Percentiles rank a stretch among this genome's conserved stretches.
Evolutionary conservation across 2,888 invertebrate genomes (phyloP).

Genomic region (Conus canariensis): DNA sequence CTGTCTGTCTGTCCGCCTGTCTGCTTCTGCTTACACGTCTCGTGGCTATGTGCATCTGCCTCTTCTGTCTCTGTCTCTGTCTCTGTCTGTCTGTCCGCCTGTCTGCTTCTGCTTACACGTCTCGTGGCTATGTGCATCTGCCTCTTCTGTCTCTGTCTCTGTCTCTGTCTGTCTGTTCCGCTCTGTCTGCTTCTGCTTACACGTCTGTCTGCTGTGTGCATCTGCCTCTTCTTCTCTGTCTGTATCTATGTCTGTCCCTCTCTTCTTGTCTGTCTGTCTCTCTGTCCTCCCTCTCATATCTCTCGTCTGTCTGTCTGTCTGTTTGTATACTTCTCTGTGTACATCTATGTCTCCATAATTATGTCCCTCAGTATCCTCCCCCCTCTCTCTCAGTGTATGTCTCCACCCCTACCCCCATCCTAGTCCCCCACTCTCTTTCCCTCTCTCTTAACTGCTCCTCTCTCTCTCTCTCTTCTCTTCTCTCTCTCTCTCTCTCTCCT

Average conservation of each 20-base stretch:
- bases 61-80: not conserved
- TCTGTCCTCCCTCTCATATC: not conserved
- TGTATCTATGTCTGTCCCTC: not conserved
- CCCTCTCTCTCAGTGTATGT: not conserved
- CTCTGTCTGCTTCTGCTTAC: not conserved
- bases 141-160: not conserved
- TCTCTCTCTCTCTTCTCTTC: constrained; percentile 12
- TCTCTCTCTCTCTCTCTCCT: constrained; percentile 37
- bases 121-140: not conserved
- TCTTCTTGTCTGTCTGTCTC: not conserved
- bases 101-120: not conserved
- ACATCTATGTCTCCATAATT: no score
- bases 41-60: not conserved
- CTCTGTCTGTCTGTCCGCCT: not conserved
- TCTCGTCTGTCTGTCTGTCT: no score
- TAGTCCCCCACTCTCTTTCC: not conserved
- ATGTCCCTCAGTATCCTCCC: not conserved
- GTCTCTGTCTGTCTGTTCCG: not conserved
- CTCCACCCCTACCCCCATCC: not conserved
- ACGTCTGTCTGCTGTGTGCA: not conserved
- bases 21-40: not conserved
- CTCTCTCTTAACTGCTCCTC: not conserved
- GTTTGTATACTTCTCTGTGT: no score
- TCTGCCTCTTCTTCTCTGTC: not conserved
- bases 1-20: not conserved